phyloP scores from a whole-genome alignment of 2,113 vertebrate species.

The Onychostoma macrolepis region DNA sequence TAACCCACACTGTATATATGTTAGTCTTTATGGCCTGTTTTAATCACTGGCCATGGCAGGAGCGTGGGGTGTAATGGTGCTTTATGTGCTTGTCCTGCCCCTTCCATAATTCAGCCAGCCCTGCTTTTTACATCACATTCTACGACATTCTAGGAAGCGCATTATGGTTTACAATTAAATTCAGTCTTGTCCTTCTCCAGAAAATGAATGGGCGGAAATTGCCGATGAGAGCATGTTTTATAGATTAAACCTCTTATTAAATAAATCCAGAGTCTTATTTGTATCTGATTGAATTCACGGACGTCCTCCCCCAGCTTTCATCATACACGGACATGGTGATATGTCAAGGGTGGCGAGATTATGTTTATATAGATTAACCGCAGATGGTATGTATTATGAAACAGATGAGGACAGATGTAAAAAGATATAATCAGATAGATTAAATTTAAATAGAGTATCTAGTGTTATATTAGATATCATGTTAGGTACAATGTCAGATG shows the following conservation, averaged over 20 bases:
- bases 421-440: neutral
- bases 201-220: constrained; percentile 38
- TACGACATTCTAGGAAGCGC: constrained; percentile 39
- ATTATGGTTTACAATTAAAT: constrained; percentile 40
- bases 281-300: constrained; percentile 1
- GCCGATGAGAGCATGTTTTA: constrained; percentile 28
- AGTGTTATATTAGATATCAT: neutral
- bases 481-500: neutral
- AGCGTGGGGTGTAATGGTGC: constrained; percentile 16
- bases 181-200: constrained; percentile 24
- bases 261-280: constrained; percentile 31
- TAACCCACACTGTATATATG: constrained; percentile 6
- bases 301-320: neutral
- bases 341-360: neutral
- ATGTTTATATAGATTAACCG: neutral
- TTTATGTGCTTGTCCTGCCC: constrained; percentile 45
- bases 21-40: constrained; percentile 40
- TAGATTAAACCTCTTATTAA: constrained; percentile 32
- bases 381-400: neutral
- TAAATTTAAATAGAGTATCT: constrained; percentile 3
- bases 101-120: constrained; percentile 39
- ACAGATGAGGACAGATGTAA: neutral
- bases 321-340: neutral
- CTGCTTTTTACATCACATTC: constrained; percentile 30
- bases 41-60: constrained; percentile 33